phyloP scores from a whole-genome alignment of 92 coral and sea anemone genomes.

The Scolanthus callimorphus region DNA sequence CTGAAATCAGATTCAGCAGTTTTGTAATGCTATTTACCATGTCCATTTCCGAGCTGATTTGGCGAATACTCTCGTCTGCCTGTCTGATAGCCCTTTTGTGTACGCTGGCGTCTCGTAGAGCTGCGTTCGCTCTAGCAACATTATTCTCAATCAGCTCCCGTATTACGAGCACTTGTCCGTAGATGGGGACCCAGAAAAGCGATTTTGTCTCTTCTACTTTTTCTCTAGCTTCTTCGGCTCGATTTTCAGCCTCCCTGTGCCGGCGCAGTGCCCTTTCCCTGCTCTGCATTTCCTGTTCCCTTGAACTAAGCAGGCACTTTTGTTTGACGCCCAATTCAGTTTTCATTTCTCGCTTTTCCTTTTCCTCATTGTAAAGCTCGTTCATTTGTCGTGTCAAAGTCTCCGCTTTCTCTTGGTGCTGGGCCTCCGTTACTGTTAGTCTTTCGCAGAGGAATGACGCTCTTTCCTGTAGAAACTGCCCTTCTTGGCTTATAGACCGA shows the following conservation, averaged over 20 bases:
- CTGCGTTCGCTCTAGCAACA: too few species aligned
- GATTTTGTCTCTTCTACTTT: constrained; percentile 2
- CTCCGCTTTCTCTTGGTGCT: constrained; percentile 20
- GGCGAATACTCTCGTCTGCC: too few species aligned
- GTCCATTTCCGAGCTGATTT: too few species aligned
- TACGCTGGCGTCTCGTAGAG: too few species aligned
- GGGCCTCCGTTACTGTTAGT: constrained; percentile 11
- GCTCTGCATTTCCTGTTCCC: not conserved
- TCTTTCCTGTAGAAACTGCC: constrained; percentile 13
- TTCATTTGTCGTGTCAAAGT: constrained; percentile 38
- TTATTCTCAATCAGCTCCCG: too few species aligned
- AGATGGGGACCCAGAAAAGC: too few species aligned
- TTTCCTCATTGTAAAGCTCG: constrained; percentile 20
- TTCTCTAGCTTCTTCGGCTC: constrained; percentile 15
- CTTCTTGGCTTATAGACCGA: constrained; percentile 24
- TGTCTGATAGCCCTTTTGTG: too few species aligned
- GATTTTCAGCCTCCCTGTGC: constrained; percentile 5
- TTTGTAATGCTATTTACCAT: too few species aligned
- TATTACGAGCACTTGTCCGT: too few species aligned
- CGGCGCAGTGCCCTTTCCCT: not conserved
- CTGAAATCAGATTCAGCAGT: too few species aligned
- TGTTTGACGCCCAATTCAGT: constrained; percentile 2
- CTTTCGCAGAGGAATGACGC: constrained; percentile 6
- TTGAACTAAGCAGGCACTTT: not conserved
- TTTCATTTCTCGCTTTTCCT: not conserved